Conservation (phyloP, 2,888 invertebrate species). For the Aspidapion aeneum region DNA sequence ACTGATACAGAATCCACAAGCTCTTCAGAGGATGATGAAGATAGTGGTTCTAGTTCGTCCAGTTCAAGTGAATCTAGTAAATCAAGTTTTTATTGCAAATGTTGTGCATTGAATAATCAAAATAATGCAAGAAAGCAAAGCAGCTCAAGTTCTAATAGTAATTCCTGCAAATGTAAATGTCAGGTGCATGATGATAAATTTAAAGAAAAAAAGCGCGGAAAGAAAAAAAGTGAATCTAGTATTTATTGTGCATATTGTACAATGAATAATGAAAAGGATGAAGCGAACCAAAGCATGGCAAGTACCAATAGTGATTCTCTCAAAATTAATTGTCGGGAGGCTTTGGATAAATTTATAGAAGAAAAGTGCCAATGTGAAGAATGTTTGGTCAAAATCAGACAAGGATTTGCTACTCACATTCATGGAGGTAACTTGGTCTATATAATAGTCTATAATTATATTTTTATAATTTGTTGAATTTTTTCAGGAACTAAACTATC, state of each 20-base stretch:
- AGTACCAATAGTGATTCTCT: background rate
- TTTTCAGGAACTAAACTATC: background rate
- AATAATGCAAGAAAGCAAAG: background rate
- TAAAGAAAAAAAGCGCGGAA: no score
- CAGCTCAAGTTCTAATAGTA: no score
- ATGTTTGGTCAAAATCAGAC: conserved; percentile 26
- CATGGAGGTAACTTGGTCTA: conserved; percentile 29
- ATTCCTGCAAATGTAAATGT: no score
- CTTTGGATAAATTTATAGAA: conserved; percentile 26
- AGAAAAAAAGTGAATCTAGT: no score
- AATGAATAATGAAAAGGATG: no score
- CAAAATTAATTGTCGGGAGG: conserved; percentile 30
- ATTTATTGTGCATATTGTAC: no score
- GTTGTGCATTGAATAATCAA: no score
- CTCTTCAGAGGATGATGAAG: background rate
- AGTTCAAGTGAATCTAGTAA: no score
- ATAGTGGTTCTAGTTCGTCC: background rate
- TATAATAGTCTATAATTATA: no score
- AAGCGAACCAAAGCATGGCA: background rate
- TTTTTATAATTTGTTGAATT: no score
- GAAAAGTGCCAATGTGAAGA: conserved; percentile 30
- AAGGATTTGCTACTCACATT: conserved; percentile 26
- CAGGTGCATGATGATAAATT: no score
- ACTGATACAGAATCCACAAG: background rate
- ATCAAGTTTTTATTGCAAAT: background rate